Percentiles rank a stretch among this genome's conserved stretches.
These are phyloP conservation scores for Acomys russatus DNA, from an alignment of 2,797 vertebrate genomes.

Conservation along the genomic window DNA sequence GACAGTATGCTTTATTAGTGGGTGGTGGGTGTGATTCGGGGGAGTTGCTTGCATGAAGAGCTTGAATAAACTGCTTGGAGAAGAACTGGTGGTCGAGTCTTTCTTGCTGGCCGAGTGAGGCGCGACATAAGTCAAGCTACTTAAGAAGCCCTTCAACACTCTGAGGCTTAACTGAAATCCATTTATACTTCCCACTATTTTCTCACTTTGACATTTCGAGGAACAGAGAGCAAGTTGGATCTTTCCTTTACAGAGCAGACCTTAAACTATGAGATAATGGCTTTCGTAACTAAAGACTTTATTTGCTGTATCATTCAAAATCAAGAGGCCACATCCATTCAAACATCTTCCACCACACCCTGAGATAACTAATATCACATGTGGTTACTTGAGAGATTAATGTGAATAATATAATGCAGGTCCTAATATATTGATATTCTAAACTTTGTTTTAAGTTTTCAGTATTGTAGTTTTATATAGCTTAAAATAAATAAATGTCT, in stretches of 20 bases:
- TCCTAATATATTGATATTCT: neutral
- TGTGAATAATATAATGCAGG: neutral
- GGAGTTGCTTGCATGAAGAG: too few relatives aligned
- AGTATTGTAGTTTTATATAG: neutral
- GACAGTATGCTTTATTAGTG: too few relatives aligned
- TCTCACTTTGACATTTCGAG: neutral
- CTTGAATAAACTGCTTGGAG: too few relatives aligned
- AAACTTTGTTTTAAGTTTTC: neutral
- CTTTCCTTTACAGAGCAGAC: neutral
- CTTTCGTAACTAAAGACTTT: neutral
- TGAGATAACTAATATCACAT: neutral
- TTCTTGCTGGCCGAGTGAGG: too few relatives aligned
- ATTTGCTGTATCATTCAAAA: neutral
- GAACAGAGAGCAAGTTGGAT: neutral
- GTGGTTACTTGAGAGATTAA: neutral
- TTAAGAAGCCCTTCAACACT: neutral
- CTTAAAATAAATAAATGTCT: neutral
- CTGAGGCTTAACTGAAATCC: neutral
- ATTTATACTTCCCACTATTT: neutral
- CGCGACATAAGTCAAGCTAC: neutral
- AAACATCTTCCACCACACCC: neutral
- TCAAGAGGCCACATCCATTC: neutral
- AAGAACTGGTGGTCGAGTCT: too few relatives aligned
- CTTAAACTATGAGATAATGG: neutral
- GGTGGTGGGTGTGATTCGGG: too few relatives aligned